Percentiles rank a stretch among this genome's conserved stretches.
phyloP scores from a whole-genome alignment of 2,113 vertebrate species.

The Dipodomys spectabilis region DNA sequence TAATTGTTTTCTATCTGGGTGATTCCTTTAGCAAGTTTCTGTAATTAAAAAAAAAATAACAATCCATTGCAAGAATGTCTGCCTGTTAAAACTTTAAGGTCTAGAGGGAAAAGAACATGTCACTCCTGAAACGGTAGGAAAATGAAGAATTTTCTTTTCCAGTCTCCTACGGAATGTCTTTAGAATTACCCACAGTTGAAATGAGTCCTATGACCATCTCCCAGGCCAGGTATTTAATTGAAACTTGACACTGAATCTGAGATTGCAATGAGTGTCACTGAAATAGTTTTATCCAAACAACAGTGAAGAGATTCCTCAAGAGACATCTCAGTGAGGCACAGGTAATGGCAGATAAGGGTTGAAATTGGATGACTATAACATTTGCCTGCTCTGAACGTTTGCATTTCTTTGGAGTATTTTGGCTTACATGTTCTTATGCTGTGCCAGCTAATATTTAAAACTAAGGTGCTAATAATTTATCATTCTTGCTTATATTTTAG shows the following conservation, averaged over 20 bases:
- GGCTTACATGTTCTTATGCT: not conserved
- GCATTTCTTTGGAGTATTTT: not conserved
- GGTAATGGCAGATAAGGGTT: not conserved
- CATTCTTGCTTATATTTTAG: not conserved
- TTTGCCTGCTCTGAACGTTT: not conserved
- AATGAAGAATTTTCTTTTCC: not conserved
- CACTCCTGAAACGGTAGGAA: not conserved
- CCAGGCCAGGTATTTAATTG: slow-evolving; percentile 45
- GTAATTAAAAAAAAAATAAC: not conserved
- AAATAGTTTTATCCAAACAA: slow-evolving; percentile 39
- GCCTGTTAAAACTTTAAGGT: not conserved
- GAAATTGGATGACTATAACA: not conserved
- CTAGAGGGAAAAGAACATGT: not conserved
- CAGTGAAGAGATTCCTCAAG: not conserved
- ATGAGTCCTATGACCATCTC: not conserved
- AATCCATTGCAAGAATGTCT: not conserved
- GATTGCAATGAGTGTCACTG: slow-evolving; percentile 24
- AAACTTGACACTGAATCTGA: slow-evolving; percentile 48
- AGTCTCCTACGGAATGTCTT: not conserved
- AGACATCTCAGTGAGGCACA: not conserved
- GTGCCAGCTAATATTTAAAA: not conserved
- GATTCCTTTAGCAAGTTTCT: not conserved
- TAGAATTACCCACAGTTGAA: not conserved
- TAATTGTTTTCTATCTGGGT: not conserved
- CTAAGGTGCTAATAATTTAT: not conserved